Percentiles rank a stretch among this genome's conserved stretches.
Conservation (phyloP, 2,888 invertebrate genomes). For the Acrobasis suavella region DNA sequence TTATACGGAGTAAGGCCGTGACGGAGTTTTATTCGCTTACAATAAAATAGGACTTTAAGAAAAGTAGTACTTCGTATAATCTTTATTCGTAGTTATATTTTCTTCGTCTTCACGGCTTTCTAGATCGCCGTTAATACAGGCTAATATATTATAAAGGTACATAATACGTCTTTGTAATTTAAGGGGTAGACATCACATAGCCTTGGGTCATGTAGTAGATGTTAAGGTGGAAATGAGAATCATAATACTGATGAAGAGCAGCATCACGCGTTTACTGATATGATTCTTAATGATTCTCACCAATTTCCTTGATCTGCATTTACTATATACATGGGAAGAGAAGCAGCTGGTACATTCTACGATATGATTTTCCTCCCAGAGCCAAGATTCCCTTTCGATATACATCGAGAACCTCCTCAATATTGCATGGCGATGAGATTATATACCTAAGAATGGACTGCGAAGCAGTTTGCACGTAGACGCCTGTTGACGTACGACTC, state of each 20-base stretch:
- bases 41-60: conserved; percentile 13
- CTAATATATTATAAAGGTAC: not conserved
- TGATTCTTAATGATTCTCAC: too few relatives aligned
- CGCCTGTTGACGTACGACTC: conserved; percentile 39
- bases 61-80: not conserved
- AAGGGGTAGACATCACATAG: too few relatives aligned
- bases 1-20: conserved; percentile 34
- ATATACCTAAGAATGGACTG: conserved; percentile 48
- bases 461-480: conserved; percentile 52
- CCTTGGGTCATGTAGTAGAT: too few relatives aligned
- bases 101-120: not conserved
- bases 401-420: not conserved
- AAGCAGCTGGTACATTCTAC: too few relatives aligned
- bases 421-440: conserved; percentile 38
- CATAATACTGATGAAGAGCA: too few relatives aligned
- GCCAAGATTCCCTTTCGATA: not conserved
- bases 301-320: too few relatives aligned
- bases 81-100: not conserved
- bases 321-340: too few relatives aligned
- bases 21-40: conserved; percentile 24
- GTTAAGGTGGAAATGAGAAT: too few relatives aligned
- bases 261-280: too few relatives aligned
- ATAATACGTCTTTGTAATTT: too few relatives aligned
- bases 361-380: too few relatives aligned
- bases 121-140: not conserved